These are phyloP conservation scores for Coreius guichenoti DNA, from an alignment of 2,797 vertebrate genomes.

Conservation along the genomic window DNA sequence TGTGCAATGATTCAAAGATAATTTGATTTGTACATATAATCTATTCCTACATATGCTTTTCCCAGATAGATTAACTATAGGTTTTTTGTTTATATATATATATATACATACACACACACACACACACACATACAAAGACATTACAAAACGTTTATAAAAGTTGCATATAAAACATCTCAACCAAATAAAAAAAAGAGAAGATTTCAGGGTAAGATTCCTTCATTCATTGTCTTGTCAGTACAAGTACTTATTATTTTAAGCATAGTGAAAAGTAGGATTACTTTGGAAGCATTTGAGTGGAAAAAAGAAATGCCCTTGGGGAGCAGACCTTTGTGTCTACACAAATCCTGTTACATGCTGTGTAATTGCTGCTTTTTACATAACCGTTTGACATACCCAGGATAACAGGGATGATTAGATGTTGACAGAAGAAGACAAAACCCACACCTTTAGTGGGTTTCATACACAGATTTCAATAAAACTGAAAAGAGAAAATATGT, in stretches of 20 bases:
- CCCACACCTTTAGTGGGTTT: not conserved
- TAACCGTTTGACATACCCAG: conserved; percentile 5
- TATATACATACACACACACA: rapidly evolving
- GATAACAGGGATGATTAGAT: conserved; percentile 6
- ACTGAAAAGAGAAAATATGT: not conserved
- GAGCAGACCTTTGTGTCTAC: conserved; percentile 1
- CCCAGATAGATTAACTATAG: conserved; percentile 3
- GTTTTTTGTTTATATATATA: not conserved
- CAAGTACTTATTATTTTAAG: conserved; percentile 71
- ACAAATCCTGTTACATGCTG: not conserved
- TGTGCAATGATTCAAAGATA: conserved; percentile 2
- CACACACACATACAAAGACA: conserved; percentile 38
- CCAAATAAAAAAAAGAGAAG: conserved; percentile 53
- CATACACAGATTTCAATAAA: not conserved
- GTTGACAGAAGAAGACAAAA: not conserved
- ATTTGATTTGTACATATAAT: conserved; percentile 24
- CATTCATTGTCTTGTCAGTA: conserved; percentile 48
- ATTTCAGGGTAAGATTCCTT: conserved; percentile 58
- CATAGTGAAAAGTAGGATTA: conserved; percentile 52
- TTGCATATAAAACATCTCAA: conserved; percentile 70
- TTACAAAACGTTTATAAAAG: conserved; percentile 71
- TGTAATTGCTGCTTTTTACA: conserved; percentile 19
- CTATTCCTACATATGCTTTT: not conserved
- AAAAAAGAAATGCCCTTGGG: conserved; percentile 5
- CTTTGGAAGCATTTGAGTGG: not conserved